Evolutionary conservation across 2,888 invertebrate genomes (phyloP).

Genomic region (Eupelmus urozonus): DNA sequence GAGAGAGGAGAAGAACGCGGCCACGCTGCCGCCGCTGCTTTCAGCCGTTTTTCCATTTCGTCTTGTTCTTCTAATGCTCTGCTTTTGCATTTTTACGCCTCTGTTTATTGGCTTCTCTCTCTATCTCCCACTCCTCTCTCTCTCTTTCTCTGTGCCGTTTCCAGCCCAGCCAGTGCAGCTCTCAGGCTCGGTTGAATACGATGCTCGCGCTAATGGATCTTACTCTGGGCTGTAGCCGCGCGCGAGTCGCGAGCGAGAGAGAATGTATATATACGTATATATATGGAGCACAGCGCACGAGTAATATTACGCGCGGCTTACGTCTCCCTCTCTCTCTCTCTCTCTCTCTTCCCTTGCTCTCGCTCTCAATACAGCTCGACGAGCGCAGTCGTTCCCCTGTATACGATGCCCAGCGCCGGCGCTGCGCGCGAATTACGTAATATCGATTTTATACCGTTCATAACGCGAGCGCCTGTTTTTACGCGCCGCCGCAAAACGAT

Average conservation of each 20-base stretch:
- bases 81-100: constrained; percentile 24
- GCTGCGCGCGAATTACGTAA: constrained; percentile 9
- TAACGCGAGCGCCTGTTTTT: not conserved
- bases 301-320: constrained; percentile 16
- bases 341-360: too few species aligned
- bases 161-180: too few species aligned
- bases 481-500: too few species aligned
- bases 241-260: not conserved
- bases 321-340: too few species aligned
- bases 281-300: not conserved
- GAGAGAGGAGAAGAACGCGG: too few species aligned
- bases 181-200: not conserved
- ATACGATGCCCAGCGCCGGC: too few species aligned
- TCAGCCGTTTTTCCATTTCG: constrained; percentile 18
- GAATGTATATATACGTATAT: too few species aligned
- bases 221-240: too few species aligned
- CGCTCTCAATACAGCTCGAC: too few species aligned
- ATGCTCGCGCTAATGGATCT: constrained; percentile 14
- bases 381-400: too few species aligned
- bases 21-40: too few species aligned
- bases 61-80: constrained; percentile 21
- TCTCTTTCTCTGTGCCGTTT: too few species aligned
- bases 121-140: not conserved
- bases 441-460: constrained; percentile 13
- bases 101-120: constrained; percentile 15